Base-by-base conservation (phyloP, 1,140 invertebrate species). In the Bicyclus anynana region DNA sequence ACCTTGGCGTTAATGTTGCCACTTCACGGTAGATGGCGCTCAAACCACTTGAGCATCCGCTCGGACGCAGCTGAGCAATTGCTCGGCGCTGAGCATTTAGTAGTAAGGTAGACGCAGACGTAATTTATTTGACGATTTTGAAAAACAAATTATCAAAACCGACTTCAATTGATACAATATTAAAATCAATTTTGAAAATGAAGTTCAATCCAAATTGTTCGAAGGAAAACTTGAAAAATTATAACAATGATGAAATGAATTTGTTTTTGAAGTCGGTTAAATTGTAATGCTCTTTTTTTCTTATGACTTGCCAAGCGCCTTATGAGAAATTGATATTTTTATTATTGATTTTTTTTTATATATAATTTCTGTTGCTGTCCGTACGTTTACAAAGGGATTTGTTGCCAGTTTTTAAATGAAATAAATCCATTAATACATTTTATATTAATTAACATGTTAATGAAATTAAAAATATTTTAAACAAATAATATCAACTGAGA, bases 221-320 rank as follows among this genome's bases (percentile, higher is more conserved):
- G 3, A 7, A 27, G 10, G 26, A 7, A 4, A 27, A 7, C 26
- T 27, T 27, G 26, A 27, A 27, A 5, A 27, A 1, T 7, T 9
- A 27, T 7, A 27, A 5, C 5, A 7, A 27, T 27, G 4, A 27
- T 27, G 10, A 27, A 27, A n/a, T n/a, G n/a, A n/a, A n/a, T n/a
- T n/a, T n/a, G 60, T 67, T 70, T 61, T 67, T 61, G 46, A 59
- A 17, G 13, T 40, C 12, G 17, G 16, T 26, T n/a, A n/a, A 47
- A 47, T 67, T 20, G 18, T 40, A 59, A 51, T 46, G 57, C 57
- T 59, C 42, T 56, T 59, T 21, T 69, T 33, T 48, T 40, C 46
- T 62, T 53, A 62, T 60, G 59, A 69, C 70, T 72, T 72, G 67
- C 70, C 70, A 65, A 59, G 60, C 59, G 60, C 56, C 59, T 69